Base-by-base conservation (phyloP, 1,140 invertebrate species). In the Pemphigus obesinymphae region DNA sequence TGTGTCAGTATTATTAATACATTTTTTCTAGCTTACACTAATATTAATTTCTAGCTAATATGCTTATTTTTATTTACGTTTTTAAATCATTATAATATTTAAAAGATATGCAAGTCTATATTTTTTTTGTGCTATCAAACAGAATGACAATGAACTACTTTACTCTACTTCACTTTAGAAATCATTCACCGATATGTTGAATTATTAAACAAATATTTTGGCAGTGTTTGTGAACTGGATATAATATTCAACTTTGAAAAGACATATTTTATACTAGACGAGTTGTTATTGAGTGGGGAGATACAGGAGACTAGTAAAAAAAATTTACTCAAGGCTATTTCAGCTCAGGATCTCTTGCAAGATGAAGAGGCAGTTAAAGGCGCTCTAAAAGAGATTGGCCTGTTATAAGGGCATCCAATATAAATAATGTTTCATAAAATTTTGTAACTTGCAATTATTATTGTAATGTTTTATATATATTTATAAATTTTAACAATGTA, bases 221-320 rank as follows among this genome's bases (percentile, higher is more conserved):
- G 98, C 86, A 99, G 97, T 92, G 97, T 99, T 26, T 99, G 98
- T 88, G 98, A 99, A 88, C 87, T 99, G 86, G 98, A 99, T 87
- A 99, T 99, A 48, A 99, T 99, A 85, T 99, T 99, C 89, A 99
- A 99, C 88, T 99, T 99, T 90, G 98, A 99, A 89, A 99, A 99
- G 87, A 97, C 98, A 0, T 99, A 99, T 88, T 99, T 99, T 87
- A 99, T 99, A 86, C 88, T 99, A 83, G 98, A 99, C 86, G 98
- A 99, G 88, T 89, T 99, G 82, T 88, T 99, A 53, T 90, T 99
- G 29, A 98, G 97, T 31, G 98, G 98, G 6, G 97, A 99, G 88
- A 94, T 99, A 82, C 97, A 99, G 88, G 98, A 99, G 88, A 99
- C 97, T 26, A 98, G 96, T 85, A 99, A 99, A 88, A 99, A 99